Conservation (phyloP, 2,888 invertebrate species). For the Odontothrips loti region DNA sequence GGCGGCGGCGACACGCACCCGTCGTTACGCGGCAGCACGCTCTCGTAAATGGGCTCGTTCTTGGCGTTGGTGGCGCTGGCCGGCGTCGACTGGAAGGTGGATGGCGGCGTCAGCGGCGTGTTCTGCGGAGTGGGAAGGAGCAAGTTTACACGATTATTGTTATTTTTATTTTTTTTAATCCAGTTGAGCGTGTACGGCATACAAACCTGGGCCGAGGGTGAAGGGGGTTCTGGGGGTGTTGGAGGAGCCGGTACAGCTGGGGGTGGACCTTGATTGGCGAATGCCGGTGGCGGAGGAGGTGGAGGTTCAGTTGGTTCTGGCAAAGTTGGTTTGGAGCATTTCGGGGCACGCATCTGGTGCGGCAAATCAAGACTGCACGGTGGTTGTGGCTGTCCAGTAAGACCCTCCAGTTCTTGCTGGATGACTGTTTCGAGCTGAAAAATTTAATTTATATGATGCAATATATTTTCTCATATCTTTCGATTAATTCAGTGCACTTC, state of each 20-base stretch:
- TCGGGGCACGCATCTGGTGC: slow-evolving; percentile 48
- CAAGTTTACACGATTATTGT: background rate
- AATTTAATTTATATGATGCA: slow-evolving; percentile 25
- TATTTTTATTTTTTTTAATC: background rate
- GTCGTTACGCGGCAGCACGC: slow-evolving; percentile 69
- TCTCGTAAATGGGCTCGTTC: slow-evolving; percentile 78
- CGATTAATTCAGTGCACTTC: slow-evolving; percentile 20
- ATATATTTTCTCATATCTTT: slow-evolving; percentile 28
- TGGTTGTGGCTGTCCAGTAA: slow-evolving; percentile 43
- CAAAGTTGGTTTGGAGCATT: slow-evolving; percentile 51
- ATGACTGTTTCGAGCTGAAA: slow-evolving; percentile 57
- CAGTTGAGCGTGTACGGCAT: background rate
- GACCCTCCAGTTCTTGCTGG: slow-evolving; percentile 57
- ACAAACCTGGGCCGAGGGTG: slow-evolving; percentile 37
- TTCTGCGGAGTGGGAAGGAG: slow-evolving; percentile 38
- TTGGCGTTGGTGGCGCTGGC: slow-evolving; percentile 45
- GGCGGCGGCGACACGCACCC: slow-evolving; percentile 46
- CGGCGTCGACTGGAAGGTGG: slow-evolving; percentile 36
- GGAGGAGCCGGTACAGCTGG: slow-evolving; percentile 45
- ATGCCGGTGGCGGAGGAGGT: slow-evolving; percentile 57
- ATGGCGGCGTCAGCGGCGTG: slow-evolving; percentile 36
- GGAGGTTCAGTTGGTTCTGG: slow-evolving; percentile 75
- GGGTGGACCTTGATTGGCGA: slow-evolving; percentile 37
- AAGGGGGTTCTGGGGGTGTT: slow-evolving; percentile 40
- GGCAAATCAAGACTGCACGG: slow-evolving; percentile 40